These are phyloP conservation scores for Lochmaea capreae DNA, from an alignment of 2,888 invertebrate genomes.

Conservation along the genomic window DNA sequence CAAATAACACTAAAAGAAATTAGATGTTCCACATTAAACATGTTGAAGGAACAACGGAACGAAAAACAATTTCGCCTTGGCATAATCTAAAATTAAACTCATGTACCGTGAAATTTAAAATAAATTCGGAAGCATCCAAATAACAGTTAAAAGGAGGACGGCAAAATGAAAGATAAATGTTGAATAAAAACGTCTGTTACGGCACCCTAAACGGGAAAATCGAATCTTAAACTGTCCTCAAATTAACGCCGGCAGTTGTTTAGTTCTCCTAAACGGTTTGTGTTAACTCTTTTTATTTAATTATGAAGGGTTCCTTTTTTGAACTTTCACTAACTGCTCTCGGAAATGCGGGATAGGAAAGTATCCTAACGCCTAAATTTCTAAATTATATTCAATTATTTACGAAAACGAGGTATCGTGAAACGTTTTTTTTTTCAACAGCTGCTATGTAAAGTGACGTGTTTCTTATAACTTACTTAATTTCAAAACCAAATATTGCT, in stretches of 20 bases:
- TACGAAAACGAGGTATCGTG: neutral
- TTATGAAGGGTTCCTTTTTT: slow-evolving; percentile 12
- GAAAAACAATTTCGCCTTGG: slow-evolving; percentile 45
- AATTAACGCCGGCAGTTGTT: slow-evolving; percentile 32
- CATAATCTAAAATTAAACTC: slow-evolving; percentile 46
- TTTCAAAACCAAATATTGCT: too few relatives aligned
- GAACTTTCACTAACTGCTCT: neutral
- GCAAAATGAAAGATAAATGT: slow-evolving; percentile 36
- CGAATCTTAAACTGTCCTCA: slow-evolving; percentile 33
- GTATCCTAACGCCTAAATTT: neutral
- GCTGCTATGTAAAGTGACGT: too few relatives aligned
- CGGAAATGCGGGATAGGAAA: neutral
- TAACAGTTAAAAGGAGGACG: slow-evolving; percentile 29
- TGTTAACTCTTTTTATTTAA: slow-evolving; percentile 28
- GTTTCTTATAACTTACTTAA: too few relatives aligned
- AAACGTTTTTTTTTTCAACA: too few relatives aligned
- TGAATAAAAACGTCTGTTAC: slow-evolving; percentile 36
- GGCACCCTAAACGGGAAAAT: slow-evolving; percentile 31
- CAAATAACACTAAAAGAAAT: slow-evolving; percentile 35
- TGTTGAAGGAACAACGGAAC: slow-evolving; percentile 26
- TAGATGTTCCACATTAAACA: slow-evolving; percentile 26
- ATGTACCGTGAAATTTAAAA: slow-evolving; percentile 46
- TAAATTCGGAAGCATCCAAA: slow-evolving; percentile 40
- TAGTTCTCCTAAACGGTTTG: slow-evolving; percentile 19
- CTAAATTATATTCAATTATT: neutral